phyloP scores from a whole-genome alignment of 2,113 vertebrate species.

The Rhinolophus sinicus region DNA sequence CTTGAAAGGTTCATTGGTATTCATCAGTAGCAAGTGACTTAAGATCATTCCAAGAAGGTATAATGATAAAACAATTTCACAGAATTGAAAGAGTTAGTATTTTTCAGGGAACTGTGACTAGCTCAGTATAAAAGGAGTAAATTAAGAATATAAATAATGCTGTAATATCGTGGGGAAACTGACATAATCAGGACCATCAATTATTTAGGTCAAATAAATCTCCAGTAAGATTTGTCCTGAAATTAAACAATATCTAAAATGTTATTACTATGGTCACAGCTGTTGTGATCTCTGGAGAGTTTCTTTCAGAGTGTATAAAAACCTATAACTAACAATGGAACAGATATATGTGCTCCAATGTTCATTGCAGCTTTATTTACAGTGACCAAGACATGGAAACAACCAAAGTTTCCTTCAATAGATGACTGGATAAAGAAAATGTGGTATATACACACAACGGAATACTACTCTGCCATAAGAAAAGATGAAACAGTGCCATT shows the following conservation, averaged over 20 bases:
- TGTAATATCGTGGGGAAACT: background rate
- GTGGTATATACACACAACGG: too few species aligned
- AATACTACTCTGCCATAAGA: too few species aligned
- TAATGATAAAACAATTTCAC: background rate
- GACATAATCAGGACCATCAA: background rate
- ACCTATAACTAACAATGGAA: background rate
- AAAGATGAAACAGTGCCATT: too few species aligned
- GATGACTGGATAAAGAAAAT: background rate
- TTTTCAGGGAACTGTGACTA: background rate
- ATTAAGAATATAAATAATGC: background rate
- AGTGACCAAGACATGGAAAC: background rate
- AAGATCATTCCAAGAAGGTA: background rate
- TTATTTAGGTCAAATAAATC: slow-evolving; percentile 9
- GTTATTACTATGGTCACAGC: background rate
- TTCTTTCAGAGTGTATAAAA: background rate
- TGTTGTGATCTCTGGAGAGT: background rate
- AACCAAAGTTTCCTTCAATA: background rate
- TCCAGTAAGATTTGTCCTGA: background rate
- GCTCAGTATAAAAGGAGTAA: background rate
- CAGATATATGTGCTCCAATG: too few species aligned
- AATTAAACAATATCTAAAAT: slow-evolving; percentile 5
- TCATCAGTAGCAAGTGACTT: background rate
- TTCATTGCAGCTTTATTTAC: too few species aligned
- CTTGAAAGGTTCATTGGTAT: background rate
- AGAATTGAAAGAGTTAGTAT: background rate